phyloP scores from a whole-genome alignment of 1,140 invertebrate species.

The Heterodera schachtii region DNA sequence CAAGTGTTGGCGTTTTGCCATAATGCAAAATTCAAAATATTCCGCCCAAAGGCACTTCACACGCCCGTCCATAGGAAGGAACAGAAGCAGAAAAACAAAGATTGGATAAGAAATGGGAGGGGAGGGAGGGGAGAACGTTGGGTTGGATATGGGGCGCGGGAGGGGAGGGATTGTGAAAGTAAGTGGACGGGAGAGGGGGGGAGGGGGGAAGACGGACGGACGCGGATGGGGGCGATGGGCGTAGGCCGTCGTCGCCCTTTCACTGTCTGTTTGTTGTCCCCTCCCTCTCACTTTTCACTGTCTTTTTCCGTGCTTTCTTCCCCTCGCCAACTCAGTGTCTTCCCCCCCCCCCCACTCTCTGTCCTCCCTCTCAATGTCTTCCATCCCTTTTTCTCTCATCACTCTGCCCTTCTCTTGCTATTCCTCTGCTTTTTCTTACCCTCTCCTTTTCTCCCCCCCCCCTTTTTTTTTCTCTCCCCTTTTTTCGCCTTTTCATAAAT shows the following conservation, averaged over 20 bases:
- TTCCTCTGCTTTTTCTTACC: no score
- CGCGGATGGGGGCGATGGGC: no score
- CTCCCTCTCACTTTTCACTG: not conserved
- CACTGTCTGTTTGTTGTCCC: not conserved
- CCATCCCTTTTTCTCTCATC: not conserved
- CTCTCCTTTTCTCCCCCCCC: no score
- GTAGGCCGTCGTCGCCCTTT: not conserved
- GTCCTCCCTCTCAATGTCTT: not conserved
- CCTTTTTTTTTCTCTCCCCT: no score
- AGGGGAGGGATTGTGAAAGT: no score
- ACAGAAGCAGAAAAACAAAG: not conserved
- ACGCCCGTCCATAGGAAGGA: not conserved
- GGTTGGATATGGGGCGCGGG: not conserved
- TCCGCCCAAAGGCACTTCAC: not conserved
- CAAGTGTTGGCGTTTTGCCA: not conserved
- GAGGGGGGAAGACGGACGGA: no score
- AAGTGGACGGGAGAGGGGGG: no score
- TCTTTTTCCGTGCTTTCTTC: not conserved
- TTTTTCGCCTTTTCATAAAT: not conserved
- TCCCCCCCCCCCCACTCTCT: no score
- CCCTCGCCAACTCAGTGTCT: not conserved
- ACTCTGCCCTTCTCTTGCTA: no score
- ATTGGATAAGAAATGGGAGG: not conserved
- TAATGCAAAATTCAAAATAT: slow-evolving; percentile 2
- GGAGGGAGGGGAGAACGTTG: not conserved